Conservation (phyloP, 1,140 invertebrate species). For the Drosophila elegans region DNA sequence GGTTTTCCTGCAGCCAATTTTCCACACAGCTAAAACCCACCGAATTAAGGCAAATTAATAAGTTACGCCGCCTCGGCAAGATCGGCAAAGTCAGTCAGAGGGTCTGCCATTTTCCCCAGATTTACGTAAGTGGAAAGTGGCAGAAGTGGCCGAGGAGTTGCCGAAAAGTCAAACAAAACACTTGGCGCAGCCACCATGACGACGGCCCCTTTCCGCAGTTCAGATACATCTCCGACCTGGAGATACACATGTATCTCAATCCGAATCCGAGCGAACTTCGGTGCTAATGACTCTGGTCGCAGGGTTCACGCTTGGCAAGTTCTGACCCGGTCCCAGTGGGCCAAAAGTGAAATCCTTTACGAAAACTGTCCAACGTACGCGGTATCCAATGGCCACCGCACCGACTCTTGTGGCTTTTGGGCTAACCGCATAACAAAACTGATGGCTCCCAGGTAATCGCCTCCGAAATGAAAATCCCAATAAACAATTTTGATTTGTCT, state of each 20-base stretch:
- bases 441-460: constrained; percentile 26
- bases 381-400: constrained; percentile 30
- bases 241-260: constrained; percentile 32
- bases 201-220: constrained; percentile 38
- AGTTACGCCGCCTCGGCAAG: constrained; percentile 37
- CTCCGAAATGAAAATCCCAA: constrained; percentile 57
- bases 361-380: constrained; percentile 18
- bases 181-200: constrained; percentile 47
- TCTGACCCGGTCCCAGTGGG: constrained; percentile 42
- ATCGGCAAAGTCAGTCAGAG: constrained; percentile 33
- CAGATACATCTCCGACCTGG: constrained; percentile 24
- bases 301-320: constrained; percentile 58
- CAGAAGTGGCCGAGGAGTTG: constrained; percentile 20
- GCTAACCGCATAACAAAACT: constrained; percentile 53
- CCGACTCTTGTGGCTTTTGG: constrained; percentile 47
- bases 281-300: constrained; percentile 54
- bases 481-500: constrained; percentile 64
- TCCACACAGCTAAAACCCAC: constrained; percentile 60
- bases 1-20: constrained; percentile 64
- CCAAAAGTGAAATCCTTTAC: constrained; percentile 68
- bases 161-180: constrained; percentile 42
- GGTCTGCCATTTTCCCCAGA: constrained; percentile 56
- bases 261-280: constrained; percentile 8
- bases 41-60: constrained; percentile 80
- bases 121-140: constrained; percentile 58